Evolutionary conservation across 2,113 vertebrate genomes (phyloP).

Genomic region (Ochotona curzoniae): DNA sequence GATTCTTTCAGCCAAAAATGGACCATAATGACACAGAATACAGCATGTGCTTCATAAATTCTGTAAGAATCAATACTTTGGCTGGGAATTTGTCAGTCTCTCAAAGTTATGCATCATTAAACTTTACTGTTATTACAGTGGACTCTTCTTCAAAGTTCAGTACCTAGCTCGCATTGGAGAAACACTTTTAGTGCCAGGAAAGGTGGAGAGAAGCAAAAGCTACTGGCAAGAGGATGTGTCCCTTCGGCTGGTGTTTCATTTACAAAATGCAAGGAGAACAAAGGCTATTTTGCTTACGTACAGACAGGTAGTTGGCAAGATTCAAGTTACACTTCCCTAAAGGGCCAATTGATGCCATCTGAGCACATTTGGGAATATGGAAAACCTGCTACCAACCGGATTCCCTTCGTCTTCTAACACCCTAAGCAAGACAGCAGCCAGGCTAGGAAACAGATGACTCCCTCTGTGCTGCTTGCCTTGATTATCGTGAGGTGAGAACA

Average conservation of each 20-base stretch:
- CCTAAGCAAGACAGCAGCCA: background rate
- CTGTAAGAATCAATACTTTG: conserved; percentile 91
- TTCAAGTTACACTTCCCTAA: conserved; percentile 69
- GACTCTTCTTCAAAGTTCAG: conserved; percentile 89
- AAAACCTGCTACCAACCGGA: background rate
- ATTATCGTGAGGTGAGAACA: conserved; percentile 31
- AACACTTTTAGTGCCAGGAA: conserved; percentile 82
- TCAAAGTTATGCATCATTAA: conserved; percentile 90
- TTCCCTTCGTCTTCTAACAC: background rate
- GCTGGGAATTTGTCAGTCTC: conserved; percentile 92
- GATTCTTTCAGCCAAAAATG: conserved; percentile 90
- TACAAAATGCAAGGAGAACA: conserved; percentile 81
- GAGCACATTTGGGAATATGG: background rate
- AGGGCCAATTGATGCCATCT: conserved; percentile 65
- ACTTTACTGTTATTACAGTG: conserved; percentile 90
- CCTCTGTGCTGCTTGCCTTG: background rate
- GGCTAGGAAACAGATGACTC: background rate
- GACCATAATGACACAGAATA: conserved; percentile 90
- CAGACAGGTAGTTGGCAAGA: conserved; percentile 66
- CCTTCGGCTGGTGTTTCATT: conserved; percentile 80
- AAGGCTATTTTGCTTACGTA: conserved; percentile 77
- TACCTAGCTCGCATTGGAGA: conserved; percentile 83
- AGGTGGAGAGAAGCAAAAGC: conserved; percentile 77
- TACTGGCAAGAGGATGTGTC: conserved; percentile 69
- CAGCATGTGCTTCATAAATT: conserved; percentile 90